Evolutionary conservation across 1,140 invertebrate genomes (phyloP).

Genomic region (Condylostylus longicornis): DNA sequence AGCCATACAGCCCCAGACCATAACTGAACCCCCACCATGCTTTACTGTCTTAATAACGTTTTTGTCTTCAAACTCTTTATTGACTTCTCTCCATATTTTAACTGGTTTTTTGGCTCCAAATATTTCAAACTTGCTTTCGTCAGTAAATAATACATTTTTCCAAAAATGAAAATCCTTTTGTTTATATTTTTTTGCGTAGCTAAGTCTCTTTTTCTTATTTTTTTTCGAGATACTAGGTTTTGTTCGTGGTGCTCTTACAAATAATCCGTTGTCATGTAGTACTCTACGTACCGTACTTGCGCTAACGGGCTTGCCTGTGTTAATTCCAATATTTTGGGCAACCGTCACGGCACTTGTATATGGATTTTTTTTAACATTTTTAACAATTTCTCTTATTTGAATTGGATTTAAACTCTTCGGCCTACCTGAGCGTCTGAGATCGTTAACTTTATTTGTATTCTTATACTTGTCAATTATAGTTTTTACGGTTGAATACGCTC

Average conservation of each 20-base stretch:
- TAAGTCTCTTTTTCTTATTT: conserved; percentile 4
- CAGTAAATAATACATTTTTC: conserved; percentile 12
- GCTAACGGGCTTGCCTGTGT: too few relatives aligned
- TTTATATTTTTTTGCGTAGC: conserved; percentile 10
- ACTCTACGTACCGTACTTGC: conserved; percentile 1
- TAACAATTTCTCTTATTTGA: too few relatives aligned
- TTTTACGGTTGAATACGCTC: too few relatives aligned
- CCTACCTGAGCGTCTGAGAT: too few relatives aligned
- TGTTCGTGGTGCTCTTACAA: not conserved
- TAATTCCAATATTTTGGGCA: too few relatives aligned
- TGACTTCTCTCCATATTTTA: conserved; percentile 11
- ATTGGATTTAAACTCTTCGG: too few relatives aligned
- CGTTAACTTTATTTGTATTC: too few relatives aligned
- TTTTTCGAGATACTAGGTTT: conserved; percentile 6
- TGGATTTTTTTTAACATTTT: too few relatives aligned
- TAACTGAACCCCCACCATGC: conserved; percentile 21
- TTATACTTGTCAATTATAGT: too few relatives aligned
- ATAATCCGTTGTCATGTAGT: conserved; percentile 1
- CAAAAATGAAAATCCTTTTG: conserved; percentile 5
- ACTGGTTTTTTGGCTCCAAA: conserved; percentile 11
- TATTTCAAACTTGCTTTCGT: conserved; percentile 15
- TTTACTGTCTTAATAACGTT: conserved; percentile 25
- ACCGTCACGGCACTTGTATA: too few relatives aligned
- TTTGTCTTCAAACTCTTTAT: conserved; percentile 10
- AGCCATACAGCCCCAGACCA: conserved; percentile 28